Conservation (phyloP, 2,113 vertebrate species). For the Macaca nemestrina region DNA sequence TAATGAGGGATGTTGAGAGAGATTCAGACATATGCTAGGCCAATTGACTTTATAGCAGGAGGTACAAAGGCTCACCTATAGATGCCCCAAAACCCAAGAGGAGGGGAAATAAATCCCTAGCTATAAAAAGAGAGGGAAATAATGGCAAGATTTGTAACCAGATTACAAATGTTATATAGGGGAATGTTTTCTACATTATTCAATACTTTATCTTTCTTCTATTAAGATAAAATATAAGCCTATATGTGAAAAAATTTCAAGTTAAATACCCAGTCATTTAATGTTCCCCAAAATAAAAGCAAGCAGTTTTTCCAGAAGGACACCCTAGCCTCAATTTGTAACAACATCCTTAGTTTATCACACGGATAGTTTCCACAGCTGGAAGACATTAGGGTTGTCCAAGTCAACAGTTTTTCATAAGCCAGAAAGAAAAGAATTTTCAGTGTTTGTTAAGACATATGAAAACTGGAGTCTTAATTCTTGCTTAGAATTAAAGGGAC, state of each 20-base stretch:
- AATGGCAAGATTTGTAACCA: slow-evolving; percentile 17
- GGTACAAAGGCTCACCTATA: slow-evolving; percentile 36
- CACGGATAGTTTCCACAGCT: slow-evolving; percentile 31
- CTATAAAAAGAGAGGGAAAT: slow-evolving; percentile 43
- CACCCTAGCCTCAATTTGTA: background rate
- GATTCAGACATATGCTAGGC: slow-evolving; percentile 47
- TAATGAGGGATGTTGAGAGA: slow-evolving; percentile 54
- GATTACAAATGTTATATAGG: slow-evolving; percentile 12
- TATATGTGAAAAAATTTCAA: background rate
- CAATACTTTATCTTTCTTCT: background rate
- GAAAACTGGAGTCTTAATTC: slow-evolving; percentile 52
- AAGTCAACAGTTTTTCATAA: slow-evolving; percentile 39
- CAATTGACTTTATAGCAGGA: slow-evolving; percentile 39
- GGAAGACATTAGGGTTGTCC: slow-evolving; percentile 55
- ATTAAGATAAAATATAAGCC: slow-evolving; percentile 12
- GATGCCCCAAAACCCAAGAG: slow-evolving; percentile 32
- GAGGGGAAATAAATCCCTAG: slow-evolving; percentile 49
- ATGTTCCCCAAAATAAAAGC: slow-evolving; percentile 11
- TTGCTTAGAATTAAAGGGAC: slow-evolving; percentile 44
- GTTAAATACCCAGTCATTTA: slow-evolving; percentile 27
- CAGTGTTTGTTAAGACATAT: slow-evolving; percentile 35
- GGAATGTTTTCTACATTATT: slow-evolving; percentile 34
- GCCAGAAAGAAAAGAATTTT: slow-evolving; percentile 32
- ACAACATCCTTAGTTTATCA: background rate
- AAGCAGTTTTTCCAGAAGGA: background rate